Conservation (phyloP, 2,797 vertebrate genomes). For the Tokudaia muenninki region DNA sequence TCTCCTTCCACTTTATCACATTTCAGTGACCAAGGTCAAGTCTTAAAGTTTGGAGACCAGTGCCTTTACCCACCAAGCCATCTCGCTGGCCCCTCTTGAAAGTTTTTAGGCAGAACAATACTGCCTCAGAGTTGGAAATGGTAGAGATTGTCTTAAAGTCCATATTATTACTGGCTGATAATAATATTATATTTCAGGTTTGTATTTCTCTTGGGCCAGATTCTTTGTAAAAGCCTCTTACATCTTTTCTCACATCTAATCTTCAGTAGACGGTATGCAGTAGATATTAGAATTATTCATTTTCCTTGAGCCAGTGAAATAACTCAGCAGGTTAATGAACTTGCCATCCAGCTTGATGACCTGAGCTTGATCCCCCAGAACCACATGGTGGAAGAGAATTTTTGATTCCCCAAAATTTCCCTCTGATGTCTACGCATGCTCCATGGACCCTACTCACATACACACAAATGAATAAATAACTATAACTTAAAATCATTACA, state of each 20-base stretch:
- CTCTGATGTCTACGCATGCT: background rate
- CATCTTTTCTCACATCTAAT: background rate
- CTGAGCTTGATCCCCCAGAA: background rate
- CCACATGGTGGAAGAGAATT: background rate
- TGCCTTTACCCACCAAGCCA: background rate
- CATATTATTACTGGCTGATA: background rate
- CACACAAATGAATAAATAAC: background rate
- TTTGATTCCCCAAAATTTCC: background rate
- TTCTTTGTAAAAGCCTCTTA: conserved; percentile 8
- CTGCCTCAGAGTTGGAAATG: background rate
- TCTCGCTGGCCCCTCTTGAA: background rate
- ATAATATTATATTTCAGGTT: conserved; percentile 22
- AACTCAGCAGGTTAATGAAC: background rate
- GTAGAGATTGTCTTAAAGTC: background rate
- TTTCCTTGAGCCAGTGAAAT: background rate
- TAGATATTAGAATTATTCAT: background rate
- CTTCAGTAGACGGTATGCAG: background rate
- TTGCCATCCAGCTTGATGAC: background rate
- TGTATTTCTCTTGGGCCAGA: background rate
- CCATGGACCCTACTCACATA: background rate
- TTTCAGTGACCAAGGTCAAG: background rate
- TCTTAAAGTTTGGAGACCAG: background rate
- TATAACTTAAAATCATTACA: background rate
- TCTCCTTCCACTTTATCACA: background rate
- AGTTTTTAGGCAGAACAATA: conserved; percentile 10